Evolutionary conservation across 1,140 invertebrate genomes (phyloP).

Genomic region (Phymorhynchus buccinoides): DNA sequence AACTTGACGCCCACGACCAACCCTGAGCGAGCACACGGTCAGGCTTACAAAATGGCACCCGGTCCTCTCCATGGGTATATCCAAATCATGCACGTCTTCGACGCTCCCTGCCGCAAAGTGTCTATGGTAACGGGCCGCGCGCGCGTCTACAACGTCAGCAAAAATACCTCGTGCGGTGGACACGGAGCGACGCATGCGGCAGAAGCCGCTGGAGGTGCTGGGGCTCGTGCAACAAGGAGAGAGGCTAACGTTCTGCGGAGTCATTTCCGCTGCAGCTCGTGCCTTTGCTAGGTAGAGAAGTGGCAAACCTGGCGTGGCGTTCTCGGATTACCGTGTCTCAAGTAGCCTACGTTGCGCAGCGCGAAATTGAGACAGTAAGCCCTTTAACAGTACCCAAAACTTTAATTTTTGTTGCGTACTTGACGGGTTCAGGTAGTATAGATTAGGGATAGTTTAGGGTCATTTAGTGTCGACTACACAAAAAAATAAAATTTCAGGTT

Average conservation of each 20-base stretch:
- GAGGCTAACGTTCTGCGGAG: conserved; percentile 57
- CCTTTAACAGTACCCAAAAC: no score
- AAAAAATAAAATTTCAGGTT: no score
- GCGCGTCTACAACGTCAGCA: conserved; percentile 78
- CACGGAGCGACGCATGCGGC: conserved; percentile 70
- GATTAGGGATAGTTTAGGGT: no score
- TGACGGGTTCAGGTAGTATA: no score
- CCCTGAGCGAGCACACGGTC: conserved; percentile 56
- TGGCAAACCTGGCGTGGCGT: not conserved
- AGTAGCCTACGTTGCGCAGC: no score
- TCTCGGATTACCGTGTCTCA: not conserved
- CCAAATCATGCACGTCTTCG: conserved; percentile 74
- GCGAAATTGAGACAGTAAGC: no score
- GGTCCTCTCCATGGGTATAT: conserved; percentile 76
- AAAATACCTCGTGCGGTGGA: conserved; percentile 82
- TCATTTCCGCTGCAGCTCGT: conserved; percentile 55
- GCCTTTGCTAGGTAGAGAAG: conserved; percentile 76
- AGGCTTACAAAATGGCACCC: conserved; percentile 59
- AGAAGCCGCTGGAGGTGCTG: conserved; percentile 52
- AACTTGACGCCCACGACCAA: conserved; percentile 58
- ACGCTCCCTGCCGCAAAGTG: not conserved
- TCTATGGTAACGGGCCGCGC: conserved; percentile 34
- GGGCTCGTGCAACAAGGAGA: conserved; percentile 49
- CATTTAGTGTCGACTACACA: no score
- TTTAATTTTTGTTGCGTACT: no score